Conservation (phyloP, 2,797 vertebrate genomes). For the Valencia hispanica region DNA sequence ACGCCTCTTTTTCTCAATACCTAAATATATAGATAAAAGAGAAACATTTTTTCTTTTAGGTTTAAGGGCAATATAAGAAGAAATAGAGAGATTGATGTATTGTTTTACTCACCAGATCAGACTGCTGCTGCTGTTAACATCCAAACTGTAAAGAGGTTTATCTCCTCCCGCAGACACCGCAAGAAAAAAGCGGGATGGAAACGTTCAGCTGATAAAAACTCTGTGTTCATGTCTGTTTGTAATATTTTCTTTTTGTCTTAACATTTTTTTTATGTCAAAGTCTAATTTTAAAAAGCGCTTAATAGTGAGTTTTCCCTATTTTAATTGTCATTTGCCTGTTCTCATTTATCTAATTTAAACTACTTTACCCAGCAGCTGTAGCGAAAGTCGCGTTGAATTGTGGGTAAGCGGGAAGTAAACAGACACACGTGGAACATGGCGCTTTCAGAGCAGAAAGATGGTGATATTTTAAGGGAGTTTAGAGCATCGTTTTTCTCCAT, state of each 20-base stretch:
- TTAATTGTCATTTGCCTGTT: too few species aligned
- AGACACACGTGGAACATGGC: conserved; percentile 51
- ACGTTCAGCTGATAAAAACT: background rate
- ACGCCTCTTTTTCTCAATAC: background rate
- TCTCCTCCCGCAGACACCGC: conserved; percentile 59
- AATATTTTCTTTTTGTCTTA: background rate
- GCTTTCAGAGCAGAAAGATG: background rate
- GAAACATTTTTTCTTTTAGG: background rate
- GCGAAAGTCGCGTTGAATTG: conserved; percentile 1
- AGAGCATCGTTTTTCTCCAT: conserved; percentile 73
- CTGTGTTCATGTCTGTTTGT: background rate
- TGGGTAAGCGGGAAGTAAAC: conserved; percentile 62
- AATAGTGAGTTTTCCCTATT: background rate
- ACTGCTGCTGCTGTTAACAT: conserved; percentile 27
- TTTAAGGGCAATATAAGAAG: background rate
- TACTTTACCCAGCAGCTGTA: conserved; percentile 36
- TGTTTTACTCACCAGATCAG: conserved; percentile 44
- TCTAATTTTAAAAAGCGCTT: background rate
- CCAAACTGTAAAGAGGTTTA: conserved; percentile 61
- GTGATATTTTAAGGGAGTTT: conserved; percentile 59
- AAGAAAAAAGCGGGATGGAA: conserved; percentile 65
- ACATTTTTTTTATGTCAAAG: background rate
- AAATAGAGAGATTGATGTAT: background rate
- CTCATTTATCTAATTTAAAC: conserved; percentile 25
- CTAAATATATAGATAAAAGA: background rate